These are phyloP conservation scores for Atrina japonica DNA, from an alignment of 2,888 invertebrate genomes.

Conservation along the genomic window DNA sequence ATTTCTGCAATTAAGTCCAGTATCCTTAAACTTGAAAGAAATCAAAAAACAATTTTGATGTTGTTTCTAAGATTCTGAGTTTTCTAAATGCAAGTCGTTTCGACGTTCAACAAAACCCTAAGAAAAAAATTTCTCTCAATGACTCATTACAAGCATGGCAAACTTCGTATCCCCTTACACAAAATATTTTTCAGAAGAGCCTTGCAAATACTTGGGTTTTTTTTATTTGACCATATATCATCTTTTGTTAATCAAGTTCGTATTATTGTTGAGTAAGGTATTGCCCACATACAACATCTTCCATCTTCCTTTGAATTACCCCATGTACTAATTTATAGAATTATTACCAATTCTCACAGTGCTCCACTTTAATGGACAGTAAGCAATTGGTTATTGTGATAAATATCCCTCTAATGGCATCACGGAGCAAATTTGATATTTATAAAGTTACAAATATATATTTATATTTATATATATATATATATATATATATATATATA, in stretches of 20 bases:
- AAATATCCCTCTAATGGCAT: not conserved
- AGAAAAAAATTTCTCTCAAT: constrained; percentile 6
- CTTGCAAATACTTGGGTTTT: too few relatives aligned
- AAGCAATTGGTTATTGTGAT: constrained; percentile 16
- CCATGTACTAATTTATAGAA: constrained; percentile 5
- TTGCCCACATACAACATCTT: constrained; percentile 11
- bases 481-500: not conserved
- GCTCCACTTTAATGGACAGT: constrained; percentile 16
- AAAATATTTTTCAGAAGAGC: too few relatives aligned
- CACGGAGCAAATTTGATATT: constrained; percentile 13
- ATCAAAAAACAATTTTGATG: constrained; percentile 20
- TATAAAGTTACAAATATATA: constrained; percentile 17
- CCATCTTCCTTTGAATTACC: constrained; percentile 18
- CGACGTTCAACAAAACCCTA: constrained; percentile 11
- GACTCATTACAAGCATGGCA: not conserved
- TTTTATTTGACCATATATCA: constrained; percentile 2
- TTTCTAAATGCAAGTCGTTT: constrained; percentile 15
- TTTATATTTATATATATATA: not conserved
- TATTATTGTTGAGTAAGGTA: constrained; percentile 3
- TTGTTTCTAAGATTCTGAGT: not conserved
- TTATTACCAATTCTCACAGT: constrained; percentile 15
- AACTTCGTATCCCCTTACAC: too few relatives aligned
- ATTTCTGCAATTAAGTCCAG: not conserved
- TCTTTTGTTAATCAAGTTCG: not conserved
- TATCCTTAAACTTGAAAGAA: not conserved